Evolutionary conservation across 2,888 invertebrate genomes (phyloP).

Genomic region (Branchellion lobata): DNA sequence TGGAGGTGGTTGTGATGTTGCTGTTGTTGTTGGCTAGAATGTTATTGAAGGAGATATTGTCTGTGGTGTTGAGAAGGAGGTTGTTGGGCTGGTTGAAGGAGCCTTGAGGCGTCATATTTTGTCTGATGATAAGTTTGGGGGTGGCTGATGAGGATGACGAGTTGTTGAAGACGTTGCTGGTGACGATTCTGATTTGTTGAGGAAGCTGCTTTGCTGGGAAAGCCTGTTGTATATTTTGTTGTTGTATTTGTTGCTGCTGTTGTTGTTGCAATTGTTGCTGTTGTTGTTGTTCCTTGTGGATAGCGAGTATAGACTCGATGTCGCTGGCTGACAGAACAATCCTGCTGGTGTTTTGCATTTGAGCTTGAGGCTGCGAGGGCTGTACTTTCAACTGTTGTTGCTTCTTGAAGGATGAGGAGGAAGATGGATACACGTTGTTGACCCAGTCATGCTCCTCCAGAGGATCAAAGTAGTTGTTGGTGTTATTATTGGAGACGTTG

Average conservation of each 20-base stretch:
- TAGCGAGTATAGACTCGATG: constrained; percentile 14
- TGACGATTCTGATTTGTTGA: neutral
- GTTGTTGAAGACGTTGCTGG: constrained; percentile 25
- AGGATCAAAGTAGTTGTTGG: constrained; percentile 24
- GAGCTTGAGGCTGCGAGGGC: neutral
- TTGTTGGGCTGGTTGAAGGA: neutral
- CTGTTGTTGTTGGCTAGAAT: constrained; percentile 19
- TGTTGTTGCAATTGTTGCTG: constrained; percentile 20
- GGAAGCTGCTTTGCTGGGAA: neutral
- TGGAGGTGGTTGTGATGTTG: neutral
- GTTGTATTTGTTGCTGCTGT: constrained; percentile 23
- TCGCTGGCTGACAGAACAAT: constrained; percentile 16
- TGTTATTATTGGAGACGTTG: neutral
- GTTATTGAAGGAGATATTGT: neutral
- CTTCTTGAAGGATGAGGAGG: neutral
- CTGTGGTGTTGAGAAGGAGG: neutral
- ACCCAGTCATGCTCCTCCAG: constrained; percentile 35
- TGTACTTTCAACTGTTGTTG: neutral
- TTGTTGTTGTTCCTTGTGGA: constrained; percentile 34
- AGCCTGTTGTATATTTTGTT: constrained; percentile 19
- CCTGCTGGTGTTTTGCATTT: neutral
- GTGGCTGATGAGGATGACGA: neutral
- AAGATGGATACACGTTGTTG: constrained; percentile 20
- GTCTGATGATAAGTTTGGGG: neutral
- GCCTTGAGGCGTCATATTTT: neutral